Percentiles rank a stretch among this genome's conserved stretches.
These are phyloP conservation scores for Heteromyza rotundicornis DNA, from an alignment of 2,888 invertebrate species.

Conservation along the genomic window DNA sequence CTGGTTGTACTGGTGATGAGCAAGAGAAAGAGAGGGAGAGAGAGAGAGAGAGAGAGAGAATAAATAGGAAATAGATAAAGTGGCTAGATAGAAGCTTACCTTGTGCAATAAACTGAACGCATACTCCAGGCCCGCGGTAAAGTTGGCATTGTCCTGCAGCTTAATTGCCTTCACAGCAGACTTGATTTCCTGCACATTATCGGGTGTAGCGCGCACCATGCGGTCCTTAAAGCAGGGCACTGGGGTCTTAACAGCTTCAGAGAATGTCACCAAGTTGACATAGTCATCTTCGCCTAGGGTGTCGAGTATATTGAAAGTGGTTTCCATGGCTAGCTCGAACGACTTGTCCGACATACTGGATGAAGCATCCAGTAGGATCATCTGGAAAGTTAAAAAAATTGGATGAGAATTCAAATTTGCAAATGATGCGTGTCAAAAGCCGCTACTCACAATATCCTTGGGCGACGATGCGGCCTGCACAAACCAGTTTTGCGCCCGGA, in stretches of 20 bases:
- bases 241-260: conserved; percentile 81
- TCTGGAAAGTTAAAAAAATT: conserved; percentile 37
- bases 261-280: conserved; percentile 92
- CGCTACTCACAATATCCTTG: conserved; percentile 81
- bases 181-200: conserved; percentile 82
- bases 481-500: conserved; percentile 93
- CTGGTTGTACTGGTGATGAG: conserved; percentile 72
- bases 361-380: conserved; percentile 88
- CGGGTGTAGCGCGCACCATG: conserved; percentile 84
- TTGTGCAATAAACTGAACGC: conserved; percentile 91
- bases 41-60: neutral
- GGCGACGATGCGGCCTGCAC: conserved; percentile 96
- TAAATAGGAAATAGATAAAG: conserved; percentile 18
- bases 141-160: conserved; percentile 84
- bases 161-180: conserved; percentile 76
- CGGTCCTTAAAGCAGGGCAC: conserved; percentile 90
- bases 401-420: neutral
- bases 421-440: neutral
- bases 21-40: neutral
- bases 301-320: conserved; percentile 87
- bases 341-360: conserved; percentile 87
- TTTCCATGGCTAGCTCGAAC: conserved; percentile 85
- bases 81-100: too few species aligned
- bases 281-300: conserved; percentile 97
- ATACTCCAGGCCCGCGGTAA: conserved; percentile 87